These are phyloP conservation scores for Therioaphis trifolii DNA, from an alignment of 2,888 invertebrate species.

Conservation along the genomic window DNA sequence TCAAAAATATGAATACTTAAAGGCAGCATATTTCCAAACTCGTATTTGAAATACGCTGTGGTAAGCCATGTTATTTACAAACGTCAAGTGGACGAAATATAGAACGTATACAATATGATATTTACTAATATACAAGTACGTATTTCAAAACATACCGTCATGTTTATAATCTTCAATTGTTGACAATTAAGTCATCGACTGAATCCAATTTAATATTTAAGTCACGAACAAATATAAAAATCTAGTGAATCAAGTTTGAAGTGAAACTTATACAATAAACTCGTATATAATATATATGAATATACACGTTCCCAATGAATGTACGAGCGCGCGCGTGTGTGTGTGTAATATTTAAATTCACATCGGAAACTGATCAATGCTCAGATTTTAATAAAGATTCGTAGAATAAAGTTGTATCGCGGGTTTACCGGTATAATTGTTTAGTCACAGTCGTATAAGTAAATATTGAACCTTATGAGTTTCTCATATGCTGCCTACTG, in stretches of 20 bases:
- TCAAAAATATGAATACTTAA: too few species aligned
- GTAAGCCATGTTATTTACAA: too few species aligned
- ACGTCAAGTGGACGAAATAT: too few species aligned
- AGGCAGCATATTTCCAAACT: too few species aligned
- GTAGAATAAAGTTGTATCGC: slow-evolving; percentile 8
- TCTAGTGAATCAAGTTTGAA: background rate
- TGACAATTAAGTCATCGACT: background rate
- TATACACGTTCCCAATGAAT: background rate
- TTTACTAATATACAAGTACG: too few species aligned
- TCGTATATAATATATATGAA: too few species aligned
- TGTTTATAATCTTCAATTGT: too few species aligned
- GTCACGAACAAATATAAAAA: background rate
- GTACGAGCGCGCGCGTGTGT: background rate
- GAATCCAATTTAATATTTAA: background rate
- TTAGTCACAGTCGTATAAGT: slow-evolving; percentile 38
- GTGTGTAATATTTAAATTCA: background rate
- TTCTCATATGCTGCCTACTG: background rate
- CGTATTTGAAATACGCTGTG: too few species aligned
- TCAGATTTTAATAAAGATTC: background rate
- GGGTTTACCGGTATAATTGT: slow-evolving; percentile 30
- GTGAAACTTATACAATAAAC: too few species aligned
- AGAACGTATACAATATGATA: too few species aligned
- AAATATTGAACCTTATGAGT: slow-evolving; percentile 35
- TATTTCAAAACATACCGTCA: background rate
- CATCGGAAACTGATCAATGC: background rate